Percentiles rank a stretch among this genome's conserved stretches.
Evolutionary conservation across 2,113 vertebrate genomes (phyloP).

Genomic region (Phrynocephalus versicolor): DNA sequence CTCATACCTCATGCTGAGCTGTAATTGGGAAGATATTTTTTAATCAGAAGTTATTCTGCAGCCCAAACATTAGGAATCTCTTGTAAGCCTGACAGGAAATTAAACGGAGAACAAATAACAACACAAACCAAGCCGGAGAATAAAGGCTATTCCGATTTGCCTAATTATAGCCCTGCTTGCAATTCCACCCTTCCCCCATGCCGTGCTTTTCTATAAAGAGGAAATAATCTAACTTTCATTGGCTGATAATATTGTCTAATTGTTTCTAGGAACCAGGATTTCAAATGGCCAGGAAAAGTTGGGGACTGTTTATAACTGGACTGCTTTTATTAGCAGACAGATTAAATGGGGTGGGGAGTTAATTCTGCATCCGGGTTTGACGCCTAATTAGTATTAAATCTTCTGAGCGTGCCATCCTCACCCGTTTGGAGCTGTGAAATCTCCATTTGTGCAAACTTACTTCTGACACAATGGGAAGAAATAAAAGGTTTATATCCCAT

Average conservation of each 20-base stretch:
- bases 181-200: constrained; percentile 45
- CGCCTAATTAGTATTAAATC: neutral
- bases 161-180: constrained; percentile 60
- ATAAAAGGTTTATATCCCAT: neutral
- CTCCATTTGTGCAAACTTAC: neutral
- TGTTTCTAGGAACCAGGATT: constrained; percentile 49
- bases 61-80: constrained; percentile 79
- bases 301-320: neutral
- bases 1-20: constrained; percentile 69
- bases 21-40: constrained; percentile 85
- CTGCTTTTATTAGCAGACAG: neutral
- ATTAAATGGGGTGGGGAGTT: constrained; percentile 15
- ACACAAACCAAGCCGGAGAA: constrained; percentile 48
- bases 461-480: neutral
- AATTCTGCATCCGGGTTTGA: neutral
- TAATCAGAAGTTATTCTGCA: constrained; percentile 82
- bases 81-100: constrained; percentile 80
- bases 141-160: constrained; percentile 61
- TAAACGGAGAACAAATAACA: constrained; percentile 76
- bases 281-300: constrained; percentile 44
- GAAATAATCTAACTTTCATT: constrained; percentile 52
- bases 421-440: neutral
- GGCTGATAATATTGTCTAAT: constrained; percentile 68
- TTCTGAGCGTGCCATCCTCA: neutral
- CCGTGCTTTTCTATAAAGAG: constrained; percentile 58